Evolutionary conservation across 92 coral and sea anemone genomes (phyloP).

Genomic region (Siderastrea radians): DNA sequence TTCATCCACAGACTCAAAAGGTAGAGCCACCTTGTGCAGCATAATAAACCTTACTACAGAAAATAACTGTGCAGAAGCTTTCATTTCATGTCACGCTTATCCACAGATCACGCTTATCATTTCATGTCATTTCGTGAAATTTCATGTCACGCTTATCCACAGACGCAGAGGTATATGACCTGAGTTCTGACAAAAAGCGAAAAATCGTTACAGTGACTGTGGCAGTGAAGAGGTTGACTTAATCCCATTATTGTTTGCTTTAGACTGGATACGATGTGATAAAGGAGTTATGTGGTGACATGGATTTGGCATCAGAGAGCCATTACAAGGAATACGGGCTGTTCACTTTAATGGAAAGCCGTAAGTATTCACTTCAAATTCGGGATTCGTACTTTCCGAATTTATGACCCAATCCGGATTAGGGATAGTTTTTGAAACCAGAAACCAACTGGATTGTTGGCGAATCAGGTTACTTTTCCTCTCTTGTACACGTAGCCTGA

Average conservation of each 20-base stretch:
- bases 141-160: no score
- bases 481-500: background rate
- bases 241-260: background rate
- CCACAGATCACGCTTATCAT: no score
- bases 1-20: background rate
- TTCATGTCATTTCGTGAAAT: no score
- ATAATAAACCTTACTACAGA: background rate
- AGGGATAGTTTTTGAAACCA: no score
- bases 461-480: background rate
- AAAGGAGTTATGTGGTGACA: constrained; percentile 90
- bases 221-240: background rate
- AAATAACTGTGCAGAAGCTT: no score
- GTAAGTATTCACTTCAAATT: constrained; percentile 36
- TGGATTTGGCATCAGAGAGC: constrained; percentile 78
- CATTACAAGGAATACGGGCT: constrained; percentile 91
- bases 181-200: no score
- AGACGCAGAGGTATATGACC: no score
- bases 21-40: background rate
- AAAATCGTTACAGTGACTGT: no score
- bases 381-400: no score
- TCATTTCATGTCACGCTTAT: no score
- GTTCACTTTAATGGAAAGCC: constrained; percentile 73
- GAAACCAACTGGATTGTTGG: background rate
- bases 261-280: constrained; percentile 94
- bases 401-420: no score